Base-by-base conservation (phyloP, 2,113 vertebrate species). In the Lasiurus borealis region DNA sequence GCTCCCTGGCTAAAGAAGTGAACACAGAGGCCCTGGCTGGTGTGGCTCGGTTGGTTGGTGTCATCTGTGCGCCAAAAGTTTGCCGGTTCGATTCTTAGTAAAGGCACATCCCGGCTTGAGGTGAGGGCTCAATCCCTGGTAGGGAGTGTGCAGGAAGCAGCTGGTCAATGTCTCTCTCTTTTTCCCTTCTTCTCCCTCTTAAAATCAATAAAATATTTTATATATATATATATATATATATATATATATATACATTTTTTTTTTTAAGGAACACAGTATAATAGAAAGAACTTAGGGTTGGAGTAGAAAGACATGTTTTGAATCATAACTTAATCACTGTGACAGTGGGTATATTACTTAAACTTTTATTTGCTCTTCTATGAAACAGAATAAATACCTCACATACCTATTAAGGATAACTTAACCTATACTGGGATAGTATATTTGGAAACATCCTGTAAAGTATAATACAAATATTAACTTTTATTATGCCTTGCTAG, bases 381-480 rank as follows among this genome's bases (percentile, higher is more conserved):
- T 8, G 91, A 93, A 89, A 78, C 3, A 91, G 36, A 86, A 84
- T 64, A 82, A 86, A 68, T 71, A 82, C 1, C 27, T 81, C 73
- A 82, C 18, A 52, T 3, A 75, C 34, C 85, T 94, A 86, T 40
- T 71, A 85, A 76, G 34, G 34, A 66, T 50, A 78, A 77, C 48
- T 15, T 40, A 71, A 40, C 62, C 64, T 76, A 44, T 46, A 83
- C 8, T 68, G 46, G 12, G 27, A 81, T 62, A 91, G 36, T 57
- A 71, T 19, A 78, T 4, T 66, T 48, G 21, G 25, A 85, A 93
- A 44, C 21, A 91, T 57, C 59, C 76, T 92, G 9, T 50, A 88
- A 83, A 94, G 11, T 48, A 46, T n/a, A 72, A 54, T 40, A 86
- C n/a, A 94, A 88, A 82, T 52, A 69, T 62, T 52, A 76, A 80